Conservation (phyloP, 2,888 invertebrate genomes). For the Eilema caniola region DNA sequence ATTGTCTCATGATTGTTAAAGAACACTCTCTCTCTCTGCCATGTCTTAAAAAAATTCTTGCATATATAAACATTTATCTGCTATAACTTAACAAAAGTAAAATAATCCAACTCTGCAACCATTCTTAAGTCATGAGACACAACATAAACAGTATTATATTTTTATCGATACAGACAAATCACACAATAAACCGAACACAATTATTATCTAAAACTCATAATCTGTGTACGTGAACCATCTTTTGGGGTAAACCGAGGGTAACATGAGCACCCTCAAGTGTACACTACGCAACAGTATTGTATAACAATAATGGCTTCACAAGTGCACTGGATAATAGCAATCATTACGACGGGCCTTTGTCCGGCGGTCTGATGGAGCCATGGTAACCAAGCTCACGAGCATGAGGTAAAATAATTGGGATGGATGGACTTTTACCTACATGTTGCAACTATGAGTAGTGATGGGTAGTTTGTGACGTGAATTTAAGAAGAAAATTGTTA, state of each 20-base stretch:
- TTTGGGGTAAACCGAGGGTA: conserved; percentile 37
- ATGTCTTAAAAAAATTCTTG: neutral
- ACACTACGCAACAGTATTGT: conserved; percentile 43
- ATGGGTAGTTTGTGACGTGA: neutral
- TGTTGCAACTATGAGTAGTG: conserved; percentile 16
- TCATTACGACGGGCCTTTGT: conserved; percentile 69
- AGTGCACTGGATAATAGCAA: conserved; percentile 68
- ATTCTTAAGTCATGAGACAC: neutral
- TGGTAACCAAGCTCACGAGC: conserved; percentile 54
- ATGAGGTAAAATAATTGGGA: conserved; percentile 49
- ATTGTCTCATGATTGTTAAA: too few relatives aligned
- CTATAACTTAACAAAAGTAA: neutral
- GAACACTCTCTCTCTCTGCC: neutral
- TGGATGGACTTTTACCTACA: conserved; percentile 4
- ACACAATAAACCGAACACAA: conserved; percentile 18
- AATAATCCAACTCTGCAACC: neutral
- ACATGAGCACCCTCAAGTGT: conserved; percentile 34
- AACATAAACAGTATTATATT: neutral
- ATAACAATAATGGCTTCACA: conserved; percentile 56
- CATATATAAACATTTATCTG: neutral
- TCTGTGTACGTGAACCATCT: conserved; percentile 21
- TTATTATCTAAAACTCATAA: conserved; percentile 16
- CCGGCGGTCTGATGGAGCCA: conserved; percentile 66
- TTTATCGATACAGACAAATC: neutral
- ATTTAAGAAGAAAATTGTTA: neutral